Evolutionary conservation across 1,140 invertebrate species (phyloP), one percentile per base, ranked within the genome.

Genomic region (Vanessa tameamea): DNA sequence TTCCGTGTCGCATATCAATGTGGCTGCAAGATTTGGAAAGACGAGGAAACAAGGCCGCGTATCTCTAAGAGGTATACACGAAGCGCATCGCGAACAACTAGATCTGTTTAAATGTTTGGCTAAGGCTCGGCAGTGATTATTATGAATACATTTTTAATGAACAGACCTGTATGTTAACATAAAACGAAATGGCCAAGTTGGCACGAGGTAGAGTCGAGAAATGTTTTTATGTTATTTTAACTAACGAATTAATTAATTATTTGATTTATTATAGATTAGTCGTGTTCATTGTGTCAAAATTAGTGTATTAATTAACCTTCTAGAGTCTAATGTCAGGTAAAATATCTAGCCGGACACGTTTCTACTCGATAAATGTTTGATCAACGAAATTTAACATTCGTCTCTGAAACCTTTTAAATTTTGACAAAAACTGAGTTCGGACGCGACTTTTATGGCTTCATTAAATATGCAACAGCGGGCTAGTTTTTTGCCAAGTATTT

Each of bases 1-100:
- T 26, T 68, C 47, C 48, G 65, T 68, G 65, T 68, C 51, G 65
- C 20, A 69, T 69, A 57, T 59, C 66, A 68, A 57, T 69, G 53
- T 20, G 9, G 53, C 20, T 69, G 66, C 66, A 57, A 69, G 37
- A 69, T 47, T 23, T 69, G 14, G 15, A 47, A 47, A 69, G 53
- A 31, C 65, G 57, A 37, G 15, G 51, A 20, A 50, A 59, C 66
- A 53, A 59, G 66, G 66, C n/a, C 65, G 65, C 31, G 23, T 47
- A 69, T 47, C 23, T 67, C 15, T 43, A 53, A 55, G 65, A 67
- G 50, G 55, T 53, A 67, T 43, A 55, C 50, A 67, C 53, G 50
- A 23, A 57, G 23, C 4, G 53, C 50, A 53, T 53, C 50, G 50
- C 50, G 20, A 23, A 57, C 16, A 55, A 55, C 37, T 43, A 43